phyloP scores from a whole-genome alignment of 2,888 invertebrate genomes.

The Drosophila lutescens region DNA sequence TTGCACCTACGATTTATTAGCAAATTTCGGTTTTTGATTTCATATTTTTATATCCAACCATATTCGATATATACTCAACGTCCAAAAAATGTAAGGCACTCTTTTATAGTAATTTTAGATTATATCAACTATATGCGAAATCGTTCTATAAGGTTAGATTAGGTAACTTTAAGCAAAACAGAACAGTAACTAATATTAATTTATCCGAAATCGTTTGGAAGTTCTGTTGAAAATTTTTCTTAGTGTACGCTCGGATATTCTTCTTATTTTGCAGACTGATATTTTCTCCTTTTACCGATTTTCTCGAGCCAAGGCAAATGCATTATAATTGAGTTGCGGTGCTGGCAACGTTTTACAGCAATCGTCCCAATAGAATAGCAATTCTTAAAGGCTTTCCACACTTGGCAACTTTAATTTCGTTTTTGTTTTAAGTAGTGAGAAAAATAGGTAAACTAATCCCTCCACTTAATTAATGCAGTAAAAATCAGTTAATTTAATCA shows the following conservation, averaged over 20 bases:
- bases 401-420: neutral
- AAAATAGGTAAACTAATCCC: neutral
- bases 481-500: conserved; percentile 17
- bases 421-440: neutral
- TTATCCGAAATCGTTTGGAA: too few relatives aligned
- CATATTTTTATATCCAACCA: neutral
- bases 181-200: too few relatives aligned
- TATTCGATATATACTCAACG: too few relatives aligned
- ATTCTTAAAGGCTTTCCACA: neutral
- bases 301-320: conserved; percentile 7
- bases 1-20: neutral
- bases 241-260: neutral
- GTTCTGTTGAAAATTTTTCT: too few relatives aligned
- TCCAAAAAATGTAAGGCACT: too few relatives aligned
- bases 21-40: neutral
- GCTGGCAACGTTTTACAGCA: conserved; percentile 1
- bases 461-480: conserved; percentile 9
- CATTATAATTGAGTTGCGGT: conserved; percentile 64
- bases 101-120: too few relatives aligned
- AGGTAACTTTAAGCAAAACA: too few relatives aligned
- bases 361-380: neutral
- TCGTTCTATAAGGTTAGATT: too few relatives aligned
- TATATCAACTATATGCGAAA: too few relatives aligned
- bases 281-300: neutral
- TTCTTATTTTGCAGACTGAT: neutral